A percentile compares a stretch with the other conserved stretches of the same genome.
Evolutionary conservation across 2,888 invertebrate genomes (phyloP).

Genomic region (Leuctra nigra): DNA sequence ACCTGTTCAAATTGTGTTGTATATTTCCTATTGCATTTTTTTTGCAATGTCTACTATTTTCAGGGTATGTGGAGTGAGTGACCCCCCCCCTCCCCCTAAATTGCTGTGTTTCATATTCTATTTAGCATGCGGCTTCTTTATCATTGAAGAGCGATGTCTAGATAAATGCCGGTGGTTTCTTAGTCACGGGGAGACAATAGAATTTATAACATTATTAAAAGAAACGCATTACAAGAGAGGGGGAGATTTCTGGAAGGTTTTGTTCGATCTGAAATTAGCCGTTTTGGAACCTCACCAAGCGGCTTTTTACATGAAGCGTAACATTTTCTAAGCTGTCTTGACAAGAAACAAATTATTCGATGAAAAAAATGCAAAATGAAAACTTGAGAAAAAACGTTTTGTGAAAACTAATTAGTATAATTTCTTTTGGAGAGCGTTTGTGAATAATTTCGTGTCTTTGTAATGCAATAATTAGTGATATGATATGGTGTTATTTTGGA

Average conservation of each 20-base stretch:
- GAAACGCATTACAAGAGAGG: neutral
- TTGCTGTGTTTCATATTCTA: neutral
- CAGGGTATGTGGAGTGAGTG: neutral
- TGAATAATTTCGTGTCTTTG: too few species aligned
- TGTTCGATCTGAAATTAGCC: constrained; percentile 43
- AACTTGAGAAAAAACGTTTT: too few species aligned
- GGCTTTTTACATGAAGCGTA: too few species aligned
- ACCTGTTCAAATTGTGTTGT: too few species aligned
- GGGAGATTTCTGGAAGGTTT: constrained; percentile 31
- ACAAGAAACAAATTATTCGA: too few species aligned
- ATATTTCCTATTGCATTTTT: too few species aligned
- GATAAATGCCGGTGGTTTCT: neutral
- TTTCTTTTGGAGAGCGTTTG: too few species aligned
- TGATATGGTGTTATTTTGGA: constrained; percentile 41
- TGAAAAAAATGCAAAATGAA: too few species aligned
- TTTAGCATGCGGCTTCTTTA: neutral
- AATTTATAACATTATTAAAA: neutral
- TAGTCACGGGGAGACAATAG: neutral
- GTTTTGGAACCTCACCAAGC: too few species aligned
- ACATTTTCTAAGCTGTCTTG: too few species aligned
- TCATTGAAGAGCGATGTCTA: neutral
- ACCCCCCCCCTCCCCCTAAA: too few species aligned
- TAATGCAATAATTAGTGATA: neutral
- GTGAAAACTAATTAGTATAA: neutral
- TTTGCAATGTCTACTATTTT: neutral